Base-by-base conservation (phyloP, 2,888 invertebrate genomes). In the Acanthosepion pharaonis region DNA sequence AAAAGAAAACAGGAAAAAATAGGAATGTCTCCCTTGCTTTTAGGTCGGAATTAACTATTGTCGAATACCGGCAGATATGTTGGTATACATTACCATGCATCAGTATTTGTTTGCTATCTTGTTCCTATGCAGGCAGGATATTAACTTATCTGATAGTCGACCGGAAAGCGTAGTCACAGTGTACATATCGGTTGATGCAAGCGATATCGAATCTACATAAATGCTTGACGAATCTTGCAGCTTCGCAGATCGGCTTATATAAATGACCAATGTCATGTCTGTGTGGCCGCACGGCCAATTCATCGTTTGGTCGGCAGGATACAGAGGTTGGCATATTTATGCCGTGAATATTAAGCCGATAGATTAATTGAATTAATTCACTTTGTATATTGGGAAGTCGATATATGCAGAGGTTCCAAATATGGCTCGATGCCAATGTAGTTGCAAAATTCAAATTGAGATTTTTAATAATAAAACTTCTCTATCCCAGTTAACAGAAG, bases 181-280 rank as follows among this genome's bases (percentile, higher is more conserved):
- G 78, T 11, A 78, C 78, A 78, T n/a, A 78, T 78, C 78, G 78
- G 15, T n/a, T 18, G 78, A 78, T 64, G 25, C 28, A 23, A 64
- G 28, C 64, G 64, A 64, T 33, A 33, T 78, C n/a, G 78, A 78
- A 78, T 78, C 78, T 78, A n/a, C 78, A 78, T 78, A 78, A 78
- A 78, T n/a, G 78, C 78, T n/a, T 18, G 78, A 33, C 78, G 78
- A 15, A 78, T 59, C 23, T 23, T 59, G 59, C 59, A 20, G 59
- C 59, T 25, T 6, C 59, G 59, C 5, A 59, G 23, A 59, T 78
- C 78, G 78, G 78, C 78, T 78, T 78, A 78, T n/a, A 78, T 15
- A 78, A 78, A n/a, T 78, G 78, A n/a, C 78, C 78, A n/a, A n/a
- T 78, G 78, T 78, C 78, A 78, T n/a, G n/a, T 9, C 78, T 78